Conservation (phyloP, 2,888 invertebrate genomes). For the Metacarcinus magister region DNA sequence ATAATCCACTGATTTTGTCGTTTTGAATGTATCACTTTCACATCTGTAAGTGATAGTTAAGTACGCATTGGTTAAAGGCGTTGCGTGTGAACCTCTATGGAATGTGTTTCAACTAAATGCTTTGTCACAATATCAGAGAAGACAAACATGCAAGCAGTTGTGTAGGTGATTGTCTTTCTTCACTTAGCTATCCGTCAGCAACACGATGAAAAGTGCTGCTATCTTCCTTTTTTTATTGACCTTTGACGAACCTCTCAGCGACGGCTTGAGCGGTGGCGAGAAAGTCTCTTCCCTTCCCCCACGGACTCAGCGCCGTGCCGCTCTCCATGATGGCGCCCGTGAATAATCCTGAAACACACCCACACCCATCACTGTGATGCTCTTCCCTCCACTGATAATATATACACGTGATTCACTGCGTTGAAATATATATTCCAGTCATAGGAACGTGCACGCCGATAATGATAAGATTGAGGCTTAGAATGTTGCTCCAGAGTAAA, state of each 20-base stretch:
- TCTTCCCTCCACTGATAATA: not conserved
- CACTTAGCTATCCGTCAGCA: not conserved
- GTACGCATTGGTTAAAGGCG: too few relatives aligned
- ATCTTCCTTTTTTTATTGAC: too few relatives aligned
- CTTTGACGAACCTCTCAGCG: conserved; percentile 55
- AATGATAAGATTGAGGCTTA: too few relatives aligned
- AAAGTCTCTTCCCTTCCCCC: conserved; percentile 69
- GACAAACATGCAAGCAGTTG: not conserved
- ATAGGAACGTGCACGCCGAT: too few relatives aligned
- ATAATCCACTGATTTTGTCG: too few relatives aligned
- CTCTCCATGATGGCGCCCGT: conserved; percentile 73
- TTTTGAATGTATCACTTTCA: too few relatives aligned
- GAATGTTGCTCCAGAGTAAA: not conserved
- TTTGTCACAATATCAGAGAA: too few relatives aligned
- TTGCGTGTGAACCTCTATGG: too few relatives aligned
- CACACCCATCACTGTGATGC: not conserved
- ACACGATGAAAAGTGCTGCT: not conserved
- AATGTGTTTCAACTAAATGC: too few relatives aligned
- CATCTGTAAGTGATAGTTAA: too few relatives aligned
- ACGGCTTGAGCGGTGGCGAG: conserved; percentile 48
- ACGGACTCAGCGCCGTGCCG: conserved; percentile 62
- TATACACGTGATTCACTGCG: not conserved
- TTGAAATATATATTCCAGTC: too few relatives aligned
- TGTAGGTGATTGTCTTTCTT: not conserved
- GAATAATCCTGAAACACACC: conserved; percentile 65